Evolutionary conservation across 2,113 vertebrate species (phyloP), one percentile per base, ranked within the genome.

Genomic region (Serilophus lunatus): DNA sequence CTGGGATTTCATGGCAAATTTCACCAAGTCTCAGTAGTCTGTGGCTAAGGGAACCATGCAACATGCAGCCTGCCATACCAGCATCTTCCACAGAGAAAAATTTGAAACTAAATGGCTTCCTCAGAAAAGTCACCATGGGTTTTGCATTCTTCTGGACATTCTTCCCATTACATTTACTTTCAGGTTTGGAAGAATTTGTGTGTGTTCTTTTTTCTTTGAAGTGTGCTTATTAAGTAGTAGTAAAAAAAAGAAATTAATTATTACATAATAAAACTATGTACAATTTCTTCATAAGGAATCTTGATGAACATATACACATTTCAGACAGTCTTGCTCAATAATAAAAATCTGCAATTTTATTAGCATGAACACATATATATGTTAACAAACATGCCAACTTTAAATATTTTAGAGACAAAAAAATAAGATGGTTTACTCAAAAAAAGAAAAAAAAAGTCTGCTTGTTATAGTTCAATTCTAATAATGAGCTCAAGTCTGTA

Each of bases 51-150:
- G 12, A 66, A 7, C 10, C 18, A 9, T 53, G 18, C 19, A 51
- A 29, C 8, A 3, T 63, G 35, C 33, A 71, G 51, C 56, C 20
- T 86, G 42, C 12, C 14, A 3, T 22, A n/a, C 0, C 1, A n/a
- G 18, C 26, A 44, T n/a, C 44, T 84, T 82, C 28, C 33, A 64
- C 8, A 72, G 53, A 40, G 28, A 44, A 12, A 18, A 36, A 64
- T n/a, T 33, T 51, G 57, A 57, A 65, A 86, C 20, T 17, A n/a
- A 69, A 77, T 50, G 59, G 8, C 10, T 69, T 80, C 12, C 33
- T 80, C 29, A 24, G 25, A 53, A 2, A 0, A n/a, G 3, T 51
- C 31, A 18, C n/a, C 38, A 0, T 28, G 53, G 51, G 7, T 63
- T 94, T 88, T 70, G 10, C 13, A 5, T 74, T 69, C 31, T 11